phyloP scores from a whole-genome alignment of 2,113 vertebrate genomes.

The Etia nguti region DNA sequence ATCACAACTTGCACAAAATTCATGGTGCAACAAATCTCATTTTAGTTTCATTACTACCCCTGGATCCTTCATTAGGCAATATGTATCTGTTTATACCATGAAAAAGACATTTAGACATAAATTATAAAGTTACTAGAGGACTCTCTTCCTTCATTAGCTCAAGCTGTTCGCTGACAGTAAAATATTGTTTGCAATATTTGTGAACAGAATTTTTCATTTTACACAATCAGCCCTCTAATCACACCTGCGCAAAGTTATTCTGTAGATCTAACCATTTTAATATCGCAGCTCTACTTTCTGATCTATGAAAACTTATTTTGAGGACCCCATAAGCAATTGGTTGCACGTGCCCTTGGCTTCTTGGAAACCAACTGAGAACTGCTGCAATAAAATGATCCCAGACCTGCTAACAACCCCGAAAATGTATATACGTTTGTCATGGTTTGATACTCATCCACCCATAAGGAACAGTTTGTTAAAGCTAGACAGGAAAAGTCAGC shows the following conservation, averaged over 20 bases:
- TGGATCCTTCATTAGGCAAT: neutral
- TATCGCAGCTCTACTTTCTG: neutral
- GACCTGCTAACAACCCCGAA: neutral
- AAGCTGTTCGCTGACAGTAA: neutral
- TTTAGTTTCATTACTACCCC: constrained; percentile 20
- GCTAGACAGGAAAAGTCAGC: constrained; percentile 11
- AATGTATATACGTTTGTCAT: neutral
- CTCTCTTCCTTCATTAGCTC: neutral
- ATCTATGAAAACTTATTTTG: neutral
- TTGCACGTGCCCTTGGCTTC: neutral
- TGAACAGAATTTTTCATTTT: neutral
- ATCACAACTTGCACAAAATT: neutral
- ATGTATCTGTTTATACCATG: neutral
- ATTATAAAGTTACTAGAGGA: neutral
- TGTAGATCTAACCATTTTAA: neutral
- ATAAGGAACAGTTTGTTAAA: neutral
- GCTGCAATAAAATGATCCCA: neutral
- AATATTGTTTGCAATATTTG: constrained; percentile 25
- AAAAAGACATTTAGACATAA: neutral
- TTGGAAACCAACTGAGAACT: neutral
- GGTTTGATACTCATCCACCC: constrained; percentile 13
- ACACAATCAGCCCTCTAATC: neutral
- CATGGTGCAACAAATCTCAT: constrained; percentile 17
- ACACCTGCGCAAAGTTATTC: neutral
- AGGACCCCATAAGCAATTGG: neutral